A percentile compares a stretch with the other conserved stretches of the same genome.
Conservation (phyloP, 2,113 vertebrate genomes). For the Microtus ochrogaster region DNA sequence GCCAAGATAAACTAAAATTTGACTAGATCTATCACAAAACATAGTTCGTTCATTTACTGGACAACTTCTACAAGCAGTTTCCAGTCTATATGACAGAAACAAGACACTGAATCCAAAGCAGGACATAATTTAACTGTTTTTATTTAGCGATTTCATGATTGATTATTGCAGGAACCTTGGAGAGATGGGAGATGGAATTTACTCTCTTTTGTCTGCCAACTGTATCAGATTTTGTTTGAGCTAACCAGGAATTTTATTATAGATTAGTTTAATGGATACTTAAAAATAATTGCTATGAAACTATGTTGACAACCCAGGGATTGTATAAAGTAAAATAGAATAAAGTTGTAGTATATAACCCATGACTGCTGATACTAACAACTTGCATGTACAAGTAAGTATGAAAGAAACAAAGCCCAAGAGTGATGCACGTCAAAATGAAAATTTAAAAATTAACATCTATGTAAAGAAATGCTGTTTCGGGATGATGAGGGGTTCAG, state of each 20-base stretch:
- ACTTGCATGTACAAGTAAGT: background rate
- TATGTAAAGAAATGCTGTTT: background rate
- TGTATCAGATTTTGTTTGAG: slow-evolving; percentile 30
- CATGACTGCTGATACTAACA: background rate
- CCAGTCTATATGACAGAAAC: background rate
- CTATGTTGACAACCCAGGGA: background rate
- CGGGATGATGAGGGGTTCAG: background rate
- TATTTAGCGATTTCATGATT: background rate
- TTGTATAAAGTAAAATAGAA: background rate
- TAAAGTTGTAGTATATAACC: background rate
- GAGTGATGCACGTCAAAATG: background rate
- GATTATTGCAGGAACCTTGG: background rate
- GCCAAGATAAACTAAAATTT: slow-evolving; percentile 8
- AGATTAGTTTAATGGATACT: slow-evolving; percentile 22
- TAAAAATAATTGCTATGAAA: background rate
- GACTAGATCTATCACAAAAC: background rate
- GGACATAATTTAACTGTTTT: background rate
- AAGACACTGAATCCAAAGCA: background rate
- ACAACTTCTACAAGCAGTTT: background rate
- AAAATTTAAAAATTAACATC: background rate
- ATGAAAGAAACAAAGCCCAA: background rate
- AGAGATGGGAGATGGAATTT: background rate
- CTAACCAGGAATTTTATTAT: background rate
- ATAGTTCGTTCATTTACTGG: slow-evolving; percentile 12
- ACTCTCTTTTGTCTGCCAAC: background rate